Evolutionary conservation across 2,797 vertebrate genomes (phyloP), one percentile per base, ranked within the genome.

Genomic region (Chaunax sp.): DNA sequence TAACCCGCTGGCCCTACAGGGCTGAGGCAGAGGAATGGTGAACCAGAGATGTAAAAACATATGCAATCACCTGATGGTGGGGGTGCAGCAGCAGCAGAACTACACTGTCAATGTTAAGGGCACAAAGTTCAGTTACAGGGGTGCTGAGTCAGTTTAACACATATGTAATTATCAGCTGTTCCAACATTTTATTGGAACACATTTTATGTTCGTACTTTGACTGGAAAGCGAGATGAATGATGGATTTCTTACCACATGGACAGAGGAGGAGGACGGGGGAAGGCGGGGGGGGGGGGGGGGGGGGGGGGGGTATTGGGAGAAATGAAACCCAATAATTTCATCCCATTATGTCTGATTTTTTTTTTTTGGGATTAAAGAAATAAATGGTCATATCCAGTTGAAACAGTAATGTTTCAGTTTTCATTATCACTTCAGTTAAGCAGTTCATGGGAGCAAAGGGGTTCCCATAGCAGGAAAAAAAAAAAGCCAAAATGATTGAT

Each of bases 401-500:
- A 56, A 49, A 50, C 12, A 44, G 59, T 66, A 69, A 67, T 18
- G 35, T 64, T 77, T 70, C 19, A 28, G 12, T 69, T 73, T 71
- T 60, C 46, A 30, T 66, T 35, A 71, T 64, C 80, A 37, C 46
- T 60, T 19, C 26, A 71, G 35, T 72, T 51, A 47, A 53, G 45
- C 44, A 69, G 78, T 69, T 69, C 25, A 46, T 37, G 8, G 58
- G 33, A 30, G 66, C 41, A 60, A 14, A 40, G 41, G 35, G 33
- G 26, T 63, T 75, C 44, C 64, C 47, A 59, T 8, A 50, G 38
- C 23, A 59, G 43, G 52, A 49, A 20, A 41, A 43, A 37, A 45
- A 20, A 46, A 33, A 25, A 2, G 37, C 35, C 46, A 45, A 46
- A 69, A 71, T 72, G 77, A 86, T 69, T 81, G 74, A 84, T 79